Percentiles rank a stretch among this genome's conserved stretches.
These are phyloP conservation scores for Augochlora pura DNA, from an alignment of 1,140 invertebrate genomes.

Conservation along the genomic window DNA sequence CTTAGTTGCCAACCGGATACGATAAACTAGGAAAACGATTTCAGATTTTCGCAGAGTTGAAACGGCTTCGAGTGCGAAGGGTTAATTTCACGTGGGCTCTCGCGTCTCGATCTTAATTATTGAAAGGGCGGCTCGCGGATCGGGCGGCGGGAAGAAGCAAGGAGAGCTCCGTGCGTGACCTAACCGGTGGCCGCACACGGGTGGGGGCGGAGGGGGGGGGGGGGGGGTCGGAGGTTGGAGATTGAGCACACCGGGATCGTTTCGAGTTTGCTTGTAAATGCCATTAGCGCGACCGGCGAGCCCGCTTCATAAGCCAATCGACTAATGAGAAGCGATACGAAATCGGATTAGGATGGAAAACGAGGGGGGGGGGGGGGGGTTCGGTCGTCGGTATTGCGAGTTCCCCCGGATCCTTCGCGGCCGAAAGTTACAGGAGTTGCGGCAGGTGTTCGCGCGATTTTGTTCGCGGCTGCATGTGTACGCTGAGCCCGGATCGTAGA, in stretches of 20 bases:
- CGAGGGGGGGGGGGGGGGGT: not conserved
- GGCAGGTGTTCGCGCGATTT: too few relatives aligned
- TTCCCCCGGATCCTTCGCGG: too few relatives aligned
- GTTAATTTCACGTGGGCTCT: not conserved
- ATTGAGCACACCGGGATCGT: constrained; percentile 6
- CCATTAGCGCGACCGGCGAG: constrained; percentile 21
- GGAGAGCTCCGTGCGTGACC: not conserved
- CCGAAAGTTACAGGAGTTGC: too few relatives aligned
- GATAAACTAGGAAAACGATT: too few relatives aligned
- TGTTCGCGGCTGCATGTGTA: too few relatives aligned
- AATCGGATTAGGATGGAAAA: constrained; percentile 18
- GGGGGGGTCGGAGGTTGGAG: not conserved
- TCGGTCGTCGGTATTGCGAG: too few relatives aligned
- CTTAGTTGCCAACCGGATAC: too few relatives aligned
- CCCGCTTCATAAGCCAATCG: constrained; percentile 27
- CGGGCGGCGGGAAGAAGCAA: not conserved
- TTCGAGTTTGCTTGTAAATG: constrained; percentile 9
- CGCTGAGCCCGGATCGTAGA: too few relatives aligned
- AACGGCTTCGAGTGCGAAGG: too few relatives aligned
- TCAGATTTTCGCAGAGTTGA: too few relatives aligned
- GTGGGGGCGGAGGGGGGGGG: too few relatives aligned
- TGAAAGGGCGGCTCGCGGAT: not conserved
- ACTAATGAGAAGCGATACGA: constrained; percentile 27
- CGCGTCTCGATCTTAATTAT: constrained; percentile 9
- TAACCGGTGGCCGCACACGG: not conserved